Evolutionary conservation across 1,140 invertebrate genomes (phyloP), one percentile per base, ranked within the genome.

Genomic region (Eriocheir sinensis): DNA sequence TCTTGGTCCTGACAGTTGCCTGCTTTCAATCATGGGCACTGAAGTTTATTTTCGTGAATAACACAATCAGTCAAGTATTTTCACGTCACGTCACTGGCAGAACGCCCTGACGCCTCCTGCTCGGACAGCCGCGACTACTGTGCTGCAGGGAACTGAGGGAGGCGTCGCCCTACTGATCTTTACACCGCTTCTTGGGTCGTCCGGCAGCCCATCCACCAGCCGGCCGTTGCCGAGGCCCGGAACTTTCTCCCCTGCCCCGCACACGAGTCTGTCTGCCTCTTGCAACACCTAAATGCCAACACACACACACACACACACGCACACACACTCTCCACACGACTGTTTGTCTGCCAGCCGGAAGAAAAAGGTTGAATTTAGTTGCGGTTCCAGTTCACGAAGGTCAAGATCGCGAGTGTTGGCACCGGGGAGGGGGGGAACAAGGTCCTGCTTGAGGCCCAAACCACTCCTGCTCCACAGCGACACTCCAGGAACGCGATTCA

Each of bases 231-330:
- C 60, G 60, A 27, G 60, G 27, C 12, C 60, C 60, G 21, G 27
- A 21, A 72, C 60, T 72, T 72, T 72, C 60, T 72, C 60, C 60
- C n/a, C 60, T 72, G 60, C 60, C 27, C 60, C n/a, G 60, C 0
- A 72, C 60, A 72, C 60, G 60, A 72, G 60, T n/a, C 60, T n/a
- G 60, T n/a, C 60, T n/a, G 60, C 60, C 60, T 72, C 60, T 72
- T n/a, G 21, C 27, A 72, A 72, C 21, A 72, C 60, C n/a, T n/a
- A 72, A 72, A 72, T 72, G 60, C 60, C 60, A 72, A 72, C 60
- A 72, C 60, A n/a, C n/a, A n/a, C n/a, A n/a, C n/a, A n/a, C n/a
- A n/a, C n/a, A n/a, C n/a, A n/a, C n/a, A n/a, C n/a, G n/a, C n/a
- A n/a, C n/a, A n/a, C n/a, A 21, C 60, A 72, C 21, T n/a, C 60